Evolutionary conservation across 92 coral and sea anemone genomes (phyloP).

Genomic region (Epizoanthus scotinus): DNA sequence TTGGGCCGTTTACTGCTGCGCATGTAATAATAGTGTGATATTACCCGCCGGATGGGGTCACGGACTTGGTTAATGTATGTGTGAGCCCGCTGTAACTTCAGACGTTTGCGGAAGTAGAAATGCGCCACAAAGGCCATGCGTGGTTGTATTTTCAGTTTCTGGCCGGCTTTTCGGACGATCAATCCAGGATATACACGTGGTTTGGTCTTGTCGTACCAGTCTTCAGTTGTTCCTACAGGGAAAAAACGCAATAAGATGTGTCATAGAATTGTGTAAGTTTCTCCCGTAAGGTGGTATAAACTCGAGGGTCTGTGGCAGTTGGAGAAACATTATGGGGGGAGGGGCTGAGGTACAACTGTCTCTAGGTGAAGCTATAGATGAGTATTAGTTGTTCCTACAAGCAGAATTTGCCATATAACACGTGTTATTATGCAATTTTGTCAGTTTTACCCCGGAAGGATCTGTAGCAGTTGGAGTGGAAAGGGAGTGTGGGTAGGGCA

Average conservation of each 20-base stretch:
- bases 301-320: too few relatives aligned
- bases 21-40: slow-evolving; percentile 88
- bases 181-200: slow-evolving; percentile 69
- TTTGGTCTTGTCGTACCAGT: slow-evolving; percentile 79
- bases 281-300: too few relatives aligned
- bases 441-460: too few relatives aligned
- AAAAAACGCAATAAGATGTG: not conserved
- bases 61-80: slow-evolving; percentile 95
- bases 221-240: slow-evolving; percentile 78
- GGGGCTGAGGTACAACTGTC: too few relatives aligned
- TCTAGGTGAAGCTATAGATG: too few relatives aligned
- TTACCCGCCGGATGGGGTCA: slow-evolving; percentile 85
- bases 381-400: too few relatives aligned
- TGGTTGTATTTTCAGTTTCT: slow-evolving; percentile 46
- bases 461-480: too few relatives aligned
- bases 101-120: slow-evolving; percentile 78
- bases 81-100: slow-evolving; percentile 65
- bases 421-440: too few relatives aligned
- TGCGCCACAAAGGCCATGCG: slow-evolving; percentile 85
- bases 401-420: too few relatives aligned
- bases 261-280: too few relatives aligned
- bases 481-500: too few relatives aligned
- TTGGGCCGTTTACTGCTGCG: slow-evolving; percentile 72
- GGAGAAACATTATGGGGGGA: too few relatives aligned
- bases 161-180: slow-evolving; percentile 63